phyloP scores from a whole-genome alignment of 2,113 vertebrate species.

The Catharus minimus region DNA sequence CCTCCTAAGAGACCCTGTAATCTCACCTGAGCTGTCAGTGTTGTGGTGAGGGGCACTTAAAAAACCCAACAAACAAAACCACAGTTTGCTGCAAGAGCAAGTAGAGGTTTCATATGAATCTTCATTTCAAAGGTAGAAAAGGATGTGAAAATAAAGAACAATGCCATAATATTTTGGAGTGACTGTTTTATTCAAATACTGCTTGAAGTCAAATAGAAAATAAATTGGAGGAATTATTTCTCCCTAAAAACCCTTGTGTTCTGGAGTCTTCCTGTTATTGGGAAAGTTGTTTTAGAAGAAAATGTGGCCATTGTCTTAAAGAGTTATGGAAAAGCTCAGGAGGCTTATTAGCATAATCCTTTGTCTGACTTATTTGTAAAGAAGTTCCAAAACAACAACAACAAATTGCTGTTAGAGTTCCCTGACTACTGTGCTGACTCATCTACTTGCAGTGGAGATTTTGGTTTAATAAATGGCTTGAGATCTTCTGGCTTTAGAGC shows the following conservation, averaged over 20 bases:
- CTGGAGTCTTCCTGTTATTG: neutral
- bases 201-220: neutral
- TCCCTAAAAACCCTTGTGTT: neutral
- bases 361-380: conserved; percentile 8
- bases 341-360: conserved; percentile 1
- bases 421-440: neutral
- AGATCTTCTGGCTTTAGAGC: neutral
- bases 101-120: neutral
- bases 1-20: conserved; percentile 1
- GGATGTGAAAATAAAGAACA: neutral
- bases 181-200: neutral
- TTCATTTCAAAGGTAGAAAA: neutral
- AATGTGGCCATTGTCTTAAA: neutral
- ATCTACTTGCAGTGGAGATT: neutral
- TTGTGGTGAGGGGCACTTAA: neutral
- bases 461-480: neutral
- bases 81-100: neutral
- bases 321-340: conserved; percentile 6
- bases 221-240: neutral
- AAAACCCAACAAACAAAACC: neutral
- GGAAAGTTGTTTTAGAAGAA: neutral
- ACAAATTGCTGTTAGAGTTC: neutral
- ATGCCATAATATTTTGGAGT: neutral
- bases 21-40: conserved; percentile 20
- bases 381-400: neutral